Evolutionary conservation across 2,888 invertebrate genomes (phyloP), one percentile per base, ranked within the genome.

Genomic region (Pollenia labialis): DNA sequence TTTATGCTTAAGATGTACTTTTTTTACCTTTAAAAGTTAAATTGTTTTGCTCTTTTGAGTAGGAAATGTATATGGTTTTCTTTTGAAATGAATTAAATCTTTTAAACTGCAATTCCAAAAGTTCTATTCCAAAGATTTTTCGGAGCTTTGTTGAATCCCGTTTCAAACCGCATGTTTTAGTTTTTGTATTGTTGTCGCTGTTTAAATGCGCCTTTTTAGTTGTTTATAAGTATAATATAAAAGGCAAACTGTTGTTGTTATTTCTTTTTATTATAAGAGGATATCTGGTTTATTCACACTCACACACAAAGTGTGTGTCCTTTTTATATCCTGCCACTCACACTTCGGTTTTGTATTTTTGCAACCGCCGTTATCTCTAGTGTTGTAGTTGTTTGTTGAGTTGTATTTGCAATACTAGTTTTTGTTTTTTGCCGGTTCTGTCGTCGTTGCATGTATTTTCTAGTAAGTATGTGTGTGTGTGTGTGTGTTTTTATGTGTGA

Each of bases 261-360:
- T 60, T 52, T 66, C 1, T 56, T 66, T 66, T 72, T 85, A 64
- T 76, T 54, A 23, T n/a, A 72, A 83, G 77, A 64, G 77, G 68
- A 77, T 81, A 72, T 84, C 77, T 84, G 83, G 80, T 76, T 46
- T 12, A 6, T 7, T 11, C 42, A 40, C 40, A 54, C 32, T 18
- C 7, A 16, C 40, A 40, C 18, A 44, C 42, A 56, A 66, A 50
- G 48, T 56, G 52, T 74, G 54, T 74, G 72, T 54, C 62, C 66
- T 52, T 77, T 68, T 54, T 62, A 66, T 87, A 50, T 81, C 60
- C 86, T 68, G 60, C 16, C 77, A 74, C 80, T 66, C 75, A 75
- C 58, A 79, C 79, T 75, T 56, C 40, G 40, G 54, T 75, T 74
- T 56, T 42, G 62, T 71, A n/a, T 18, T 52, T 16, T 3, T 18